Conservation (phyloP, 1,140 invertebrate genomes). For the Pantala flavescens region DNA sequence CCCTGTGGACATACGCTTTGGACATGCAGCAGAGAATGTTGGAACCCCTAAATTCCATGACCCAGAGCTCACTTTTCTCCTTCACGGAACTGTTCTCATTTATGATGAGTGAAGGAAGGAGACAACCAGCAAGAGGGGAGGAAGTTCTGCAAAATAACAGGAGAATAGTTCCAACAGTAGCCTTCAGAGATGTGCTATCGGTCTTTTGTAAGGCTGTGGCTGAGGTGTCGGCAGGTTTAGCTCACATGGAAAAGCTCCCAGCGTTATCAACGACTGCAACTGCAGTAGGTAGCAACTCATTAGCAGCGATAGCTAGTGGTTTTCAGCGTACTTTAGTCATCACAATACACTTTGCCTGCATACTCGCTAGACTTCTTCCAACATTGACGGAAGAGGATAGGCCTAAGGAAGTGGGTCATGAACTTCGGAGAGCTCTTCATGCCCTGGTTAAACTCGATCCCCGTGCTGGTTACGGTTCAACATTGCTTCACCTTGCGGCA, state of each 20-base stretch:
- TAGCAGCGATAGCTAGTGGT: slow-evolving; percentile 27
- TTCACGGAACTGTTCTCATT: slow-evolving; percentile 93
- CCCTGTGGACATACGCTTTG: slow-evolving; percentile 92
- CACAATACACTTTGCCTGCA: slow-evolving; percentile 65
- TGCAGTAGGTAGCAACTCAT: slow-evolving; percentile 27
- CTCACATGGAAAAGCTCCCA: slow-evolving; percentile 28
- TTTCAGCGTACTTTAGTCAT: slow-evolving; percentile 78
- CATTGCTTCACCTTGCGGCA: slow-evolving; percentile 76
- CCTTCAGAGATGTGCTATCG: slow-evolving; percentile 66
- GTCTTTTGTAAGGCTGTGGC: slow-evolving; percentile 70
- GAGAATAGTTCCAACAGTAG: slow-evolving; percentile 53
- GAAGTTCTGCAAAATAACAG: slow-evolving; percentile 35
- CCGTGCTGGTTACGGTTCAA: slow-evolving; percentile 52
- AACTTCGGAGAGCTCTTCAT: slow-evolving; percentile 37
- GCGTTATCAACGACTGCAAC: slow-evolving; percentile 31
- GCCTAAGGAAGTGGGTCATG: slow-evolving; percentile 28
- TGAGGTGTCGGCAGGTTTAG: slow-evolving; percentile 46
- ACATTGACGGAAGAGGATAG: slow-evolving; percentile 30
- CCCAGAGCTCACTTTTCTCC: slow-evolving; percentile 82
- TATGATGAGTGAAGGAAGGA: slow-evolving; percentile 64
- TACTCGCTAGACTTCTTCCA: slow-evolving; percentile 49
- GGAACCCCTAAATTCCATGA: slow-evolving; percentile 88
- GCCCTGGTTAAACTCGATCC: slow-evolving; percentile 67
- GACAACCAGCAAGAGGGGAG: slow-evolving; percentile 53
- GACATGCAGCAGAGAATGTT: slow-evolving; percentile 91